Base-by-base conservation (phyloP, 2,113 vertebrate genomes). In the Empidonax alnorum region DNA sequence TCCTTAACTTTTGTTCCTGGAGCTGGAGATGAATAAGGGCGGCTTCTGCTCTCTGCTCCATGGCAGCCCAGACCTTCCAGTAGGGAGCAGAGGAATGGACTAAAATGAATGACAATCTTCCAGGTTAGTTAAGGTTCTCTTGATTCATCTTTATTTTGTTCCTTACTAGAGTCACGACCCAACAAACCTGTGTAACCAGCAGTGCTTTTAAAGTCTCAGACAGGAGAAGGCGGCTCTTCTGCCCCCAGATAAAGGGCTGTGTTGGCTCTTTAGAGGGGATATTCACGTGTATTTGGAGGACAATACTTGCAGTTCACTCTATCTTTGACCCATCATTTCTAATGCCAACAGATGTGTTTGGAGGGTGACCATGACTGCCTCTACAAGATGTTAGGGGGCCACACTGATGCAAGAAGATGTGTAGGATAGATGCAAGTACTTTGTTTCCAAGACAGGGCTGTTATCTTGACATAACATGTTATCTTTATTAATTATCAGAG, bases 111-210 rank as follows among this genome's bases (percentile, higher is more conserved):
- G 14, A 17, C 33, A 59, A 61, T 28, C 53, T 87, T 19, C 47
- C 41, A 49, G 52, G 61, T 67, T 69, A 62, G 68, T n/a, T 78
- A 68, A 78, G 52, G 71, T 69, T 69, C n/a, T 86, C 44, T 46
- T 49, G 65, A 55, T 81, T 87, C 25, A 41, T 83, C 92, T 73
- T 90, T 87, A 58, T 87, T 95, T 93, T 92, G 88, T 91, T 94
- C 82, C 39, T 86, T 66, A n/a, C 56, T 59, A 10, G 28, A 89
- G 37, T 68, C 52, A 25, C 0, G 0, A 37, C 69, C 82, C 53
- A 79, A 84, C 62, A 73, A 75, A 75, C 23, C 28, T 4, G 3
- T 56, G 47, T 37, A 84, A 75, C 72, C 65, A 59, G 44, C 9
- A 37, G 33, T 58, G 88, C 56, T 78, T 84, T 94, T 78, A 12